Evolutionary conservation across 2,797 vertebrate genomes (phyloP), one percentile per base, ranked within the genome.

Genomic region (Peromyscus melanophrys): DNA sequence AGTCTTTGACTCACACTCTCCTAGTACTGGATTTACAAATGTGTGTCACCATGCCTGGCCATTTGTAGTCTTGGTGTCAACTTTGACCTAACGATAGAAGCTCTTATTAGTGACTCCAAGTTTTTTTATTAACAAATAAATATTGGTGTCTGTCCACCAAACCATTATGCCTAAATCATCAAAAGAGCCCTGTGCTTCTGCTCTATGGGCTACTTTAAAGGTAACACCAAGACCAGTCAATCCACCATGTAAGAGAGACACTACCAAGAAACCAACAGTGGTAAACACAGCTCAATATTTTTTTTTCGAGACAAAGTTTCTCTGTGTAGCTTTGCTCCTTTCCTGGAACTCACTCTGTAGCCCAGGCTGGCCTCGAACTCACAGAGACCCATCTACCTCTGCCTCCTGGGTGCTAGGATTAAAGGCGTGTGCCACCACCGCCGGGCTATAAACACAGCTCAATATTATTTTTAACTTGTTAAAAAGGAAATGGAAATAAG

Each of bases 401-500:
- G 40, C 40, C 40, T 43, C 40, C 40, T 4, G 2, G 40, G 40
- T 43, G 40, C 40, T 43, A 43, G 40, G 40, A 43, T 43, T 43
- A 43, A 43, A 43, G 40, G 40, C 40, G 40, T 43, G 40, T 43
- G 40, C 40, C 40, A 43, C 40, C 40, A 43, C 40, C 40, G 4
- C 40, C 40, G 40, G 40, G 40, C 40, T 43, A 12, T 82, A 31
- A 59, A 11, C 69, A 40, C 2, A 10, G 59, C 55, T 94, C 85
- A 80, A 8, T 23, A 75, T 27, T 40, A 78, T 85, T 84, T 93
- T 95, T 88, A 88, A 75, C 93, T 88, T 95, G 52, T 94, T 40
- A 76, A 80, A 75, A 71, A 40, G 23, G 43, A 71, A 92, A 65
- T 81, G 43, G 75, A 87, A 85, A 23, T 69, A 57, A 78, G 61